A percentile compares a stretch with the other conserved stretches of the same genome.
phyloP scores from a whole-genome alignment of 1,140 invertebrate genomes.

The Temnothorax curvispinosus region DNA sequence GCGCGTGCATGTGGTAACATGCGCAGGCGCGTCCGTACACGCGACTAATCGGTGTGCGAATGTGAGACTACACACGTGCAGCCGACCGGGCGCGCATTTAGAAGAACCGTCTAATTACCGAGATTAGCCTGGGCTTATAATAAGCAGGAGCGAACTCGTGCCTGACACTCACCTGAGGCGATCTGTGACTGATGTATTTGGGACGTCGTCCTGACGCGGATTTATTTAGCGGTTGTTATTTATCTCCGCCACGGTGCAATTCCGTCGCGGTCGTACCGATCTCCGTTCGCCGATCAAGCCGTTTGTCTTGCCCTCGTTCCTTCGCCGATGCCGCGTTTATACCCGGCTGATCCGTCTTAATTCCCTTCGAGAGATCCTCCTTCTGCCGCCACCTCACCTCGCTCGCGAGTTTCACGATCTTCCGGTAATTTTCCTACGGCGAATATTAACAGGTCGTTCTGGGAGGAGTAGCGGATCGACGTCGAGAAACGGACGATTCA shows the following conservation, averaged over 20 bases:
- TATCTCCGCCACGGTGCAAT: slow-evolving; percentile 64
- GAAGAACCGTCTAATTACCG: slow-evolving; percentile 72
- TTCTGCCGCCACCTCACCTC: neutral
- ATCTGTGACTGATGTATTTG: slow-evolving; percentile 79
- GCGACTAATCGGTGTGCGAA: slow-evolving; percentile 32
- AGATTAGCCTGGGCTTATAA: slow-evolving; percentile 68
- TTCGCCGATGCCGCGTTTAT: slow-evolving; percentile 9
- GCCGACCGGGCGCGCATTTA: slow-evolving; percentile 49
- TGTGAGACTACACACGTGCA: slow-evolving; percentile 50
- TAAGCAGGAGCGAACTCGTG: slow-evolving; percentile 44
- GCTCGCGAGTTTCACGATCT: slow-evolving; percentile 46
- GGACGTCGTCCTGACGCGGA: slow-evolving; percentile 80
- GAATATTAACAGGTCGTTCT: slow-evolving; percentile 22
- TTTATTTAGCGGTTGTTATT: slow-evolving; percentile 64
- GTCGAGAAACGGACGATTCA: slow-evolving; percentile 67
- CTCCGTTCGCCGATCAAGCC: slow-evolving; percentile 15
- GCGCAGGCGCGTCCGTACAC: slow-evolving; percentile 39
- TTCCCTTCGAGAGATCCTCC: neutral
- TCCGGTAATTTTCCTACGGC: slow-evolving; percentile 54
- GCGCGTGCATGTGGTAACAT: slow-evolving; percentile 13
- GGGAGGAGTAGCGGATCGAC: slow-evolving; percentile 52
- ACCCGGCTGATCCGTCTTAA: slow-evolving; percentile 8
- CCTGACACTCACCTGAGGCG: slow-evolving; percentile 75
- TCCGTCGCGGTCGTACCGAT: slow-evolving; percentile 57
- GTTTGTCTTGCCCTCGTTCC: slow-evolving; percentile 20